Evolutionary conservation across 1,140 invertebrate species (phyloP).

Genomic region (Achroia grisella): DNA sequence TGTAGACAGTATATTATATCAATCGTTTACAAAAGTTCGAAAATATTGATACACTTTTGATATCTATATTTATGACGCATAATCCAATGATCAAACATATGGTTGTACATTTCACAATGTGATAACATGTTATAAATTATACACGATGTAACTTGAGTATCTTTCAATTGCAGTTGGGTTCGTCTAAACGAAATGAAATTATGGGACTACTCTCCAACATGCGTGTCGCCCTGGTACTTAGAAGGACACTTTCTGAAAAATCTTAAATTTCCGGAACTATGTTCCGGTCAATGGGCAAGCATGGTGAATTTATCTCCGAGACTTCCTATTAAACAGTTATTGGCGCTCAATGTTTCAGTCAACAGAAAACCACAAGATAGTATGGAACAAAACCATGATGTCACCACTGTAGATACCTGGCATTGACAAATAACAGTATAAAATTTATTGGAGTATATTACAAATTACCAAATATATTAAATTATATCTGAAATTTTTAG

Average conservation of each 20-base stretch:
- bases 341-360: constrained; percentile 65
- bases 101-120: neutral
- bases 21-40: too few relatives aligned
- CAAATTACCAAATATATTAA: too few relatives aligned
- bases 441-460: constrained; percentile 19
- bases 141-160: too few relatives aligned
- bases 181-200: constrained; percentile 79
- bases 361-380: constrained; percentile 66
- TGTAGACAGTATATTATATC: too few relatives aligned
- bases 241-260: constrained; percentile 80
- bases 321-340: constrained; percentile 74
- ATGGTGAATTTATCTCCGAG: constrained; percentile 84
- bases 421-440: constrained; percentile 17
- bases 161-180: constrained; percentile 77
- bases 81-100: too few relatives aligned
- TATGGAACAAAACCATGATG: constrained; percentile 53
- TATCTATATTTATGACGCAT: too few relatives aligned
- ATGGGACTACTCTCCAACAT: constrained; percentile 83
- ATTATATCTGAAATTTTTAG: too few relatives aligned
- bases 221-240: constrained; percentile 82
- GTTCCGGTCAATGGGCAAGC: constrained; percentile 88
- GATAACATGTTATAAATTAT: constrained; percentile 4
- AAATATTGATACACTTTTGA: too few relatives aligned
- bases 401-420: constrained; percentile 46
- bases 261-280: constrained; percentile 86